Conservation (phyloP, 35 echinoderm and acorn worm genomes). For the Apostichopus californicus region DNA sequence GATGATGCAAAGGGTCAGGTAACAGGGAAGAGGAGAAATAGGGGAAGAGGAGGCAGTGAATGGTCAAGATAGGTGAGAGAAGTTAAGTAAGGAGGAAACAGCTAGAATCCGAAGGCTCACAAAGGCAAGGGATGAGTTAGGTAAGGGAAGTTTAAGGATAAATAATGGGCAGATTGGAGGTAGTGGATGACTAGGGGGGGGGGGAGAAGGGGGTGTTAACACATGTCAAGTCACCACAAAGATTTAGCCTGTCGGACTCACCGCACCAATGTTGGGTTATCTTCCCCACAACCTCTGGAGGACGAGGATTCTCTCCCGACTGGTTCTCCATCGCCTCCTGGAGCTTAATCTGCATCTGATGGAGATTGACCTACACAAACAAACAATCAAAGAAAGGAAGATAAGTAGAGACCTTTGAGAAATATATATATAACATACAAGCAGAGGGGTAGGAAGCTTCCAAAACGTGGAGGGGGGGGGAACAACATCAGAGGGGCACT, state of each 20-base stretch:
- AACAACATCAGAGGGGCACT: no score
- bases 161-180: no score
- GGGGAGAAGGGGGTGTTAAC: no score
- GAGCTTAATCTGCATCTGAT: slow-evolving; percentile 42
- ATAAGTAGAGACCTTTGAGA: neutral
- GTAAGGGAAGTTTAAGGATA: no score
- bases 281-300: slow-evolving; percentile 38
- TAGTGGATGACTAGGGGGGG: no score
- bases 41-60: neutral
- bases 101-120: no score
- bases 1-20: neutral
- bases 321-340: slow-evolving; percentile 41
- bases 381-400: neutral
- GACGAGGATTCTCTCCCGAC: neutral
- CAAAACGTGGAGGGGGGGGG: no score
- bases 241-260: neutral
- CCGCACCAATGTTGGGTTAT: slow-evolving; percentile 44
- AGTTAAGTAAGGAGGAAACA: no score
- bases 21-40: neutral
- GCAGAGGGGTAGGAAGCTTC: no score
- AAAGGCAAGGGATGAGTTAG: no score
- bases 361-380: slow-evolving; percentile 8
- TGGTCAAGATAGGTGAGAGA: neutral
- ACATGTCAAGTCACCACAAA: no score
- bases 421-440: no score